Percentiles rank a stretch among this genome's conserved stretches.
Conservation (phyloP, 2,888 invertebrate genomes). For the Drosophila pegasa region DNA sequence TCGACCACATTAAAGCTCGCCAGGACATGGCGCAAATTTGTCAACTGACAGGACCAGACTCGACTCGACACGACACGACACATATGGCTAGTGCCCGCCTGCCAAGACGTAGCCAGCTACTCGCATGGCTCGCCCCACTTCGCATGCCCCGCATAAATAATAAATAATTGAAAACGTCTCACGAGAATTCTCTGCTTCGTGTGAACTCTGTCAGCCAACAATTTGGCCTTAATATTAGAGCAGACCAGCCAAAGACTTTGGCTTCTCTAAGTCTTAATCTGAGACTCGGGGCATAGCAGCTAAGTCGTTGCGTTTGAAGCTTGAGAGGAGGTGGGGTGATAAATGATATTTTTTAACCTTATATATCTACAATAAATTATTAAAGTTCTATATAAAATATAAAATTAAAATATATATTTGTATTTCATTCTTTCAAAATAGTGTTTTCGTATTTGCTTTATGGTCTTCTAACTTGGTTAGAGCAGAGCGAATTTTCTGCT, state of each 20-base stretch:
- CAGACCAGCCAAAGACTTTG: conserved; percentile 51
- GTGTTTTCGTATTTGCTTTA: too few species aligned
- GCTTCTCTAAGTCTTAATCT: conserved; percentile 15
- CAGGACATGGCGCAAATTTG: conserved; percentile 68
- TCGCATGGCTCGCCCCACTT: not conserved
- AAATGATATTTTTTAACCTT: too few species aligned
- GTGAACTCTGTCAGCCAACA: conserved; percentile 73
- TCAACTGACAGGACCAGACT: conserved; percentile 66
- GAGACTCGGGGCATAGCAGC: conserved; percentile 13
- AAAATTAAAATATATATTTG: not conserved
- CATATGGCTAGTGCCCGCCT: conserved; percentile 61
- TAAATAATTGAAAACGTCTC: conserved; percentile 82
- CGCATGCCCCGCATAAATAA: conserved; percentile 66
- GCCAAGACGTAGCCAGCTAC: conserved; percentile 24
- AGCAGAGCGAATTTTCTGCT: too few species aligned
- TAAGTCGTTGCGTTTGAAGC: not conserved
- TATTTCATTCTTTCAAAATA: too few species aligned
- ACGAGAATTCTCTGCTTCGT: conserved; percentile 67
- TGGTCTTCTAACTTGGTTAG: too few species aligned
- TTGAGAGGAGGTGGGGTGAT: too few species aligned
- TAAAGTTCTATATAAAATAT: too few species aligned
- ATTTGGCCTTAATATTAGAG: conserved; percentile 75
- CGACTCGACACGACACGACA: conserved; percentile 41
- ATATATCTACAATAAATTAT: too few species aligned
- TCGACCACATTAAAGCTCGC: conserved; percentile 70